Percentiles rank a stretch among this genome's conserved stretches.
These are phyloP conservation scores for Indicator indicator DNA, from an alignment of 2,113 vertebrate genomes.

Conservation along the genomic window DNA sequence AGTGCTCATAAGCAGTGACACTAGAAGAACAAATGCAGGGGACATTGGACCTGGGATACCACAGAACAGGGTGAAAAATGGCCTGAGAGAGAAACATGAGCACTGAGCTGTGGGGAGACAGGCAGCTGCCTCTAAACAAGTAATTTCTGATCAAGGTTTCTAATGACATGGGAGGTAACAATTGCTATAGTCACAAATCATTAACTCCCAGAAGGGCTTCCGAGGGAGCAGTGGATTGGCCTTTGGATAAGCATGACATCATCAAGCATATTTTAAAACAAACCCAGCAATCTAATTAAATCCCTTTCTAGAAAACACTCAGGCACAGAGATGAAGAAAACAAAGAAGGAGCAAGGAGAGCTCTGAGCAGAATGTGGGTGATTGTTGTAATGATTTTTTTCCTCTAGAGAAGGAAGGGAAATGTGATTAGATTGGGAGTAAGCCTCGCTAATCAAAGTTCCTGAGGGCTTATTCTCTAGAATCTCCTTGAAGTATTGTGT, in stretches of 20 bases:
- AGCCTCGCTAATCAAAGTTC: slow-evolving; percentile 7
- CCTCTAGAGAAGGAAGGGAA: slow-evolving; percentile 1
- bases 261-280: slow-evolving; percentile 15
- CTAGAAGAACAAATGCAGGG: background rate
- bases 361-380: background rate
- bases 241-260: background rate
- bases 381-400: slow-evolving; percentile 26
- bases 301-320: background rate
- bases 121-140: slow-evolving; percentile 7
- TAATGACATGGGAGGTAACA: slow-evolving; percentile 12
- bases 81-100: background rate
- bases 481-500: background rate
- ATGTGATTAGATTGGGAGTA: slow-evolving; percentile 39
- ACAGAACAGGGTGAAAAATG: background rate
- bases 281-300: slow-evolving; percentile 15
- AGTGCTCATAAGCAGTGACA: accelerated
- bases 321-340: slow-evolving; percentile 12
- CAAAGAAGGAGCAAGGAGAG: background rate
- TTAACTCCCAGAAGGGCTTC: background rate
- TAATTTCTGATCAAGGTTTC: slow-evolving; percentile 2
- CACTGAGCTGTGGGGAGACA: background rate
- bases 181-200: background rate
- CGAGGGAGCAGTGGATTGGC: background rate
- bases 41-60: background rate
- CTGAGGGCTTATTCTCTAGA: slow-evolving; percentile 27